Conservation (phyloP, 2,797 vertebrate genomes). For the Centropyge bicolor region DNA sequence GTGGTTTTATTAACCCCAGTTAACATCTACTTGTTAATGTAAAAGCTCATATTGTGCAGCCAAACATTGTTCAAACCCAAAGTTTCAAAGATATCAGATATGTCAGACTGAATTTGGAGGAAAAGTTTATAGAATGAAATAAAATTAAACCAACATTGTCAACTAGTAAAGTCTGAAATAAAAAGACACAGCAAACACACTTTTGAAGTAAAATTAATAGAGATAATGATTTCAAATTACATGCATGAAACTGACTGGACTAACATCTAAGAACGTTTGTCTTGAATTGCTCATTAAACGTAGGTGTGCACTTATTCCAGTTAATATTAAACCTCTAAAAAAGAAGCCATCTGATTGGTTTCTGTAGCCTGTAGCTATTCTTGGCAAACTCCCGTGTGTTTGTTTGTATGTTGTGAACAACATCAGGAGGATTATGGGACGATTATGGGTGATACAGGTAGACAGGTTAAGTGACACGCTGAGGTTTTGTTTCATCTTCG, state of each 20-base stretch:
- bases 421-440: slow-evolving; percentile 22
- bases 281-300: too few relatives aligned
- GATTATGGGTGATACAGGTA: slow-evolving; percentile 11
- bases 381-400: neutral
- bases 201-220: neutral
- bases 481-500: slow-evolving; percentile 6
- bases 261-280: neutral
- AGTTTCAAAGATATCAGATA: neutral
- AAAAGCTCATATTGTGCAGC: neutral
- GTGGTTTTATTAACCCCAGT: neutral
- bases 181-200: neutral
- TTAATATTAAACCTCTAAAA: neutral
- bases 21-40: neutral
- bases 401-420: neutral
- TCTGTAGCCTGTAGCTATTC: neutral
- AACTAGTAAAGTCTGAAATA: too few relatives aligned
- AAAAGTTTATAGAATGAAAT: neutral
- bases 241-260: neutral
- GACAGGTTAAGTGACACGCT: slow-evolving; percentile 16
- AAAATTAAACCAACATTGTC: neutral
- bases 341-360: neutral
- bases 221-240: neutral
- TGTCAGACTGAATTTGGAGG: neutral
- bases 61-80: neutral
- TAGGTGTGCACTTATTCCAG: neutral